phyloP scores from a whole-genome alignment of 2,888 invertebrate species.

The Bedellia somnulentella region DNA sequence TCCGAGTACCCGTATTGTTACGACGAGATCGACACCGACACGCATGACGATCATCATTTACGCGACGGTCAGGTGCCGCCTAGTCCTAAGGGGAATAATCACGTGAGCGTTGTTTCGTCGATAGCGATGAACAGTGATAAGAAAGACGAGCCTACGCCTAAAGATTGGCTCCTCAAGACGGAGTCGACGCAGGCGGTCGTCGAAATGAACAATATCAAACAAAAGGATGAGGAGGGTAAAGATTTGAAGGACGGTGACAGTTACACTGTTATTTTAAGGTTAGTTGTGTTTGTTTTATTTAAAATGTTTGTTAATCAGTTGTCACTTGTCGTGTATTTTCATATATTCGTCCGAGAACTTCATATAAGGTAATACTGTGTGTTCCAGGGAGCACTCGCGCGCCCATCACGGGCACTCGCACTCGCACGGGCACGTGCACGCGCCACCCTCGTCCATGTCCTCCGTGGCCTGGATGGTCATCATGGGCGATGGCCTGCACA shows the following conservation, averaged over 20 bases:
- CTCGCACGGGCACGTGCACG: constrained; percentile 84
- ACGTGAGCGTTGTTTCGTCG: constrained; percentile 50
- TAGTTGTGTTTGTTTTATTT: constrained; percentile 10
- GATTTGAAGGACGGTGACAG: constrained; percentile 66
- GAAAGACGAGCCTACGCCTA: constrained; percentile 37
- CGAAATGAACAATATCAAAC: constrained; percentile 52
- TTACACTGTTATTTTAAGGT: constrained; percentile 77
- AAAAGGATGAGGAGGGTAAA: constrained; percentile 41
- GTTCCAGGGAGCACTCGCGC: constrained; percentile 65
- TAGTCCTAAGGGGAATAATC: constrained; percentile 41
- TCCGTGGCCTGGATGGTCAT: constrained; percentile 96
- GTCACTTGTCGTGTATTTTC: not conserved
- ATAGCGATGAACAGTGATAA: constrained; percentile 40
- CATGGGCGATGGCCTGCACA: constrained; percentile 93
- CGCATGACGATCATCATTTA: constrained; percentile 65
- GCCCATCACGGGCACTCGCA: constrained; percentile 86
- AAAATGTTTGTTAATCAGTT: not conserved
- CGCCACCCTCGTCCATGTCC: constrained; percentile 79
- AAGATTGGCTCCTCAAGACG: constrained; percentile 41
- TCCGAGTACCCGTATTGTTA: constrained; percentile 89
- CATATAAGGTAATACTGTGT: not conserved
- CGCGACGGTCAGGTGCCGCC: constrained; percentile 42
- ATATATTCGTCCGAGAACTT: not conserved
- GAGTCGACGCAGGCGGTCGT: constrained; percentile 35
- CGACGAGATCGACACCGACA: constrained; percentile 78